These are phyloP conservation scores for Hippasteria phrygiana DNA, from an alignment of 53 echinoderm and acorn worm genomes.

Conservation along the genomic window DNA sequence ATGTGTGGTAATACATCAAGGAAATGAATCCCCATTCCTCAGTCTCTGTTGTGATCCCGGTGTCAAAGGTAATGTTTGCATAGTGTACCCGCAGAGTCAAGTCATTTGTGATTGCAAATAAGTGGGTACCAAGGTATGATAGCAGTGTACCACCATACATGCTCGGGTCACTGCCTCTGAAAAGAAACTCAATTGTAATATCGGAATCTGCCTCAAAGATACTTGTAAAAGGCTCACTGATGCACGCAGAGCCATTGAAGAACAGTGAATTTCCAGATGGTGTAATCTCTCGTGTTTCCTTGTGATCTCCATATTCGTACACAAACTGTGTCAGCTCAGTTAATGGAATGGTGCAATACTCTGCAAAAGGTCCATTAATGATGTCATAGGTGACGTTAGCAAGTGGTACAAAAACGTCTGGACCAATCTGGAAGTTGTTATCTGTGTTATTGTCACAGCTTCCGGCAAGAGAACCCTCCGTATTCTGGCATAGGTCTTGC, in stretches of 20 bases:
- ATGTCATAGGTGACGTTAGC: constrained; percentile 71
- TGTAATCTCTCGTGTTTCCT: constrained; percentile 66
- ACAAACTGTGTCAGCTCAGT: constrained; percentile 67
- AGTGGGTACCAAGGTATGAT: constrained; percentile 56
- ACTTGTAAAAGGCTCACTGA: constrained; percentile 67
- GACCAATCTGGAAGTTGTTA: constrained; percentile 67
- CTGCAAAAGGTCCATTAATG: constrained; percentile 86
- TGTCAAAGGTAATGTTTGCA: constrained; percentile 61
- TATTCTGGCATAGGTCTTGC: constrained; percentile 45
- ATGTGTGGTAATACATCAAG: constrained; percentile 65
- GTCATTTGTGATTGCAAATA: constrained; percentile 77
- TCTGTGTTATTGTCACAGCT: constrained; percentile 75
- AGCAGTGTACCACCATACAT: constrained; percentile 65
- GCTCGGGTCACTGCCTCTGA: constrained; percentile 61
- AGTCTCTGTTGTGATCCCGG: constrained; percentile 67
- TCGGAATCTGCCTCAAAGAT: constrained; percentile 61
- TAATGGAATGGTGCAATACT: constrained; percentile 62
- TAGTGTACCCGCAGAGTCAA: constrained; percentile 69
- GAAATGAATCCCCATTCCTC: constrained; percentile 82
- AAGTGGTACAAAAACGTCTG: constrained; percentile 46
- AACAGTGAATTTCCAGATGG: constrained; percentile 75
- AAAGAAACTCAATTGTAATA: constrained; percentile 84
- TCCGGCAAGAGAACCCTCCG: constrained; percentile 67
- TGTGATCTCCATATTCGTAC: constrained; percentile 49
- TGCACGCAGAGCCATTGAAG: constrained; percentile 79